Base-by-base conservation (phyloP, 2,113 vertebrate species). In the Ammodramus savannarum region DNA sequence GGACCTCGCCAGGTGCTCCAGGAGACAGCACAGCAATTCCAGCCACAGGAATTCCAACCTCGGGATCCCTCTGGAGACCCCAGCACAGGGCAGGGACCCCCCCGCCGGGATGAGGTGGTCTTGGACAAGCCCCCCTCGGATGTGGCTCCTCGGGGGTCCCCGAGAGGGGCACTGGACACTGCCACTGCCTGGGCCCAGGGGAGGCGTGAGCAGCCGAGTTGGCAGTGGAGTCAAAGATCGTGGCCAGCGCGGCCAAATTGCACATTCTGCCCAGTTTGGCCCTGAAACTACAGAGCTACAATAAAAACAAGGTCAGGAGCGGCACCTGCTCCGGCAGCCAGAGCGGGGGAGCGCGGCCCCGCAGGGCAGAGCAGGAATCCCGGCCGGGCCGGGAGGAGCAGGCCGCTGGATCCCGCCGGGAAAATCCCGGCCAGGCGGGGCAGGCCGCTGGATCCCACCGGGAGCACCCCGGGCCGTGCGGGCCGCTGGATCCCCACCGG, bases 201-300 rank as follows among this genome's bases (percentile, higher is more conserved):
- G 82, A 96, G 84, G 79, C 52, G 2, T 19, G 89, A 94, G 90
- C 94, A 96, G 95, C 58, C 61, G 49, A 89, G 83, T 88, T 75
- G 95, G 95, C 95, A 96, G 94, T 82, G 91, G 94, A 95, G 80
- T 95, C 80, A 95, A 51, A 95, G 95, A 96, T 95, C 84, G 39
- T 95, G 94, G 90, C 95, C 90, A 90, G 61, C 44, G 1, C 0
- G 92, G 93, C 85, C 93, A 95, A 96, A 96, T 96, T 96, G 95
- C 95, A 96, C 94, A 96, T 94, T 96, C 93, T 96, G 92, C 92
- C 94, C 94, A 93, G 90, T 87, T 91, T 90, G 95, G 96, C 92
- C 90, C 92, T 95, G 92, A 91, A 89, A 95, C 95, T 95, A 97
- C 96, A 97, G 96, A 96, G 95, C 95, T 96, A 97, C 94, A 95